Base-by-base conservation (phyloP, 2,888 invertebrate species). In the Escarpia spicata region DNA sequence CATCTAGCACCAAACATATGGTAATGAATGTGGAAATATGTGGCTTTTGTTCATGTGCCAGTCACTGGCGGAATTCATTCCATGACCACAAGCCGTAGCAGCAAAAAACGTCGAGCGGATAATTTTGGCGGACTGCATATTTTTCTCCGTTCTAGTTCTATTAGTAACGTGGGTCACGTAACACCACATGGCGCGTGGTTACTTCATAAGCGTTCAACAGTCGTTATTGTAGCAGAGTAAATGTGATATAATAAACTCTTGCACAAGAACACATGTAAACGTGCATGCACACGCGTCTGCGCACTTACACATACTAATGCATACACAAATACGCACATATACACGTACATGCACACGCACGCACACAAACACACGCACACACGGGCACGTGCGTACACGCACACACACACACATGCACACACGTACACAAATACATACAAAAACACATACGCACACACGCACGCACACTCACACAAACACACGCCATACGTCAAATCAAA, bases 51-150 rank as follows among this genome's bases (percentile, higher is more conserved):
- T 26, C 75, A 75, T 26, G 75, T 26, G 75, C n/a, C 75, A 75
- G n/a, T 75, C 75, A 75, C 26, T 26, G 26, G n/a, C 6, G 75
- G 52, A 75, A 26, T 75, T 75, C n/a, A 75, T 26, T 75, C 26
- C n/a, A n/a, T 2, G 75, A 26, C 75, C 75, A 75, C 19, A 26
- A 75, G n/a, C 26, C 75, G 26, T n/a, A 75, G 19, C 75, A n/a
- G n/a, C n/a, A 60, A 75, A 75, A 75, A 75, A 75, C n/a, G n/a
- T n/a, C 75, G 75, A 1, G 75, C 75, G 75, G 75, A 75, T 75
- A 75, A 75, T 75, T 75, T n/a, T 75, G 26, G 75, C 75, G n/a
- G n/a, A 75, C 75, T 75, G 75, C 75, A 75, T 75, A 75, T 75
- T 75, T 75, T 26, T 26, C 6, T 75, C 19, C 19, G 75, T 75